Evolutionary conservation across 2,888 invertebrate genomes (phyloP).

Genomic region (Epinotia brunnichana): DNA sequence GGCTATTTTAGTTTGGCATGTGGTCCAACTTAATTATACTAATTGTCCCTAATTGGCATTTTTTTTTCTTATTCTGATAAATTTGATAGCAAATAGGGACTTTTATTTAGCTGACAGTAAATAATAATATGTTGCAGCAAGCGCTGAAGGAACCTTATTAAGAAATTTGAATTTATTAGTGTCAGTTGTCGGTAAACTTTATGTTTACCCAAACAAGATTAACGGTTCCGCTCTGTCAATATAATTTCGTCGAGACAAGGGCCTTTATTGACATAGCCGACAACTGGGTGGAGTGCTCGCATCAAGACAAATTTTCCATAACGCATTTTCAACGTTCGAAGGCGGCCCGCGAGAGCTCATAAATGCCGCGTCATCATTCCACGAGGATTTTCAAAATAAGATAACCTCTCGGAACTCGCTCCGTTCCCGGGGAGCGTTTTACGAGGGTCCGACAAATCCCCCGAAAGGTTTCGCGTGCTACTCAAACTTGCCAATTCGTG

Average conservation of each 20-base stretch:
- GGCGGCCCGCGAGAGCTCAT: constrained; percentile 46
- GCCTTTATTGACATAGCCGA: constrained; percentile 53
- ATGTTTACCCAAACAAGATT: constrained; percentile 43
- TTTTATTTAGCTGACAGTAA: background rate
- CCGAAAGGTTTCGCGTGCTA: constrained; percentile 59
- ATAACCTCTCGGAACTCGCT: constrained; percentile 59
- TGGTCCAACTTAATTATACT: background rate
- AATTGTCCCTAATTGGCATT: background rate
- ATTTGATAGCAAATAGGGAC: background rate
- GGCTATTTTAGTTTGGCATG: background rate
- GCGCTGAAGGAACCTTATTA: background rate
- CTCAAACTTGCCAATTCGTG: constrained; percentile 66
- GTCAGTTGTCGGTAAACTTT: constrained; percentile 35
- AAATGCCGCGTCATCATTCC: constrained; percentile 62
- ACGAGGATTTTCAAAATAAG: constrained; percentile 65
- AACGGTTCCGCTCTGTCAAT: constrained; percentile 49
- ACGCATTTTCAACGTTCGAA: constrained; percentile 50
- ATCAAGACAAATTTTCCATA: constrained; percentile 57
- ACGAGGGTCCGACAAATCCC: constrained; percentile 74
- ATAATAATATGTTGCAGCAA: background rate
- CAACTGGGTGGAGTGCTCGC: constrained; percentile 53
- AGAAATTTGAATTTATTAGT: constrained; percentile 25
- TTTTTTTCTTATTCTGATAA: background rate
- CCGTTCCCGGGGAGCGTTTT: constrained; percentile 66
- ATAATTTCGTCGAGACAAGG: constrained; percentile 46